Conservation (phyloP, 2,113 vertebrate species). For the Prinia subflava region DNA sequence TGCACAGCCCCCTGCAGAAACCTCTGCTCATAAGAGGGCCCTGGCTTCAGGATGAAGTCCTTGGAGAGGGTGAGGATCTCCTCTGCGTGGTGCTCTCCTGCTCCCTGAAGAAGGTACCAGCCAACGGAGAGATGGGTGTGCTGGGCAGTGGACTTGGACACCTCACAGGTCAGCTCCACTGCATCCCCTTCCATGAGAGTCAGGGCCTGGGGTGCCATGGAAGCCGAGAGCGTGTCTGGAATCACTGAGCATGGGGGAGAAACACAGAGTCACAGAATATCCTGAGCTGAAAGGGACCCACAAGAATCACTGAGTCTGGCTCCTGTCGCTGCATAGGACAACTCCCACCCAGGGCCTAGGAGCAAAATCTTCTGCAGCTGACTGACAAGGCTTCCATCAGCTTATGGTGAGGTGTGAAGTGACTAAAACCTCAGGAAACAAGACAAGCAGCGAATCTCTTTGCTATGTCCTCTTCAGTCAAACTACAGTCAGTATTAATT, state of each 20-base stretch:
- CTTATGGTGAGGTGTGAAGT: not conserved
- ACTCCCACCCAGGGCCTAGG: not conserved
- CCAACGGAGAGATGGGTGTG: slow-evolving; percentile 89
- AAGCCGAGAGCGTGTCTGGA: slow-evolving; percentile 78
- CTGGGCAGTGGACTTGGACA: slow-evolving; percentile 80
- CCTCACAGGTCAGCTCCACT: slow-evolving; percentile 79
- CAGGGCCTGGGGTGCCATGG: slow-evolving; percentile 55
- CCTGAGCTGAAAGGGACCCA: not conserved
- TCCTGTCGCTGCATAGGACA: not conserved
- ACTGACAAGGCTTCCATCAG: not conserved
- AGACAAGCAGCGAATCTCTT: not conserved
- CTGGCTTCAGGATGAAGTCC: slow-evolving; percentile 79
- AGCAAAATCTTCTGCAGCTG: not conserved
- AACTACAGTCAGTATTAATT: not conserved
- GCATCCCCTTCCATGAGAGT: slow-evolving; percentile 69
- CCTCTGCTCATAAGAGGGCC: slow-evolving; percentile 72
- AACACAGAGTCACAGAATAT: not conserved
- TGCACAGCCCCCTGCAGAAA: slow-evolving; percentile 68
- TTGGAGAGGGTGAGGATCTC: slow-evolving; percentile 81
- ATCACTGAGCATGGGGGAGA: slow-evolving; percentile 75
- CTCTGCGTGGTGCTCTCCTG: not conserved
- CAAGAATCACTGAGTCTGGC: not conserved
- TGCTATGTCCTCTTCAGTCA: not conserved
- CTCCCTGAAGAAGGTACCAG: slow-evolving; percentile 74
- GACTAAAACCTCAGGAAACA: not conserved